These are phyloP conservation scores for Andrena bicolor DNA, from an alignment of 2,888 invertebrate genomes.

Conservation along the genomic window DNA sequence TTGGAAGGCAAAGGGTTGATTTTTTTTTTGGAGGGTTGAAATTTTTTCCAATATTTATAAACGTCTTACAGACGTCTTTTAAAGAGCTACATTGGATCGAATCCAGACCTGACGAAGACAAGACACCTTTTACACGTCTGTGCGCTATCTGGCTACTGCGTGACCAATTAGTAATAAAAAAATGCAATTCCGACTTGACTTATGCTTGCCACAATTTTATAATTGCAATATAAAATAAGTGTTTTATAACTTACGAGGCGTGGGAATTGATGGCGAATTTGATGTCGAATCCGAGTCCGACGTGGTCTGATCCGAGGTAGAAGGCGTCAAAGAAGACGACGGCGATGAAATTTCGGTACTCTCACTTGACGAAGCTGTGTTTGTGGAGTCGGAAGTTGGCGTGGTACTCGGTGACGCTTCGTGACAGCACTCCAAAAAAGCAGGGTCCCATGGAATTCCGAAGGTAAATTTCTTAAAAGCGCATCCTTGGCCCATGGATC, in stretches of 20 bases:
- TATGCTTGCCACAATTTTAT: too few relatives aligned
- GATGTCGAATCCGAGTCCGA: constrained; percentile 58
- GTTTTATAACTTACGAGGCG: constrained; percentile 59
- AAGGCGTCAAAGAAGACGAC: constrained; percentile 32
- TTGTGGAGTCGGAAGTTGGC: constrained; percentile 57
- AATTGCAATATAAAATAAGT: background rate
- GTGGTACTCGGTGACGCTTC: constrained; percentile 80
- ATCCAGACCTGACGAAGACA: too few relatives aligned
- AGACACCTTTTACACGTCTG: too few relatives aligned
- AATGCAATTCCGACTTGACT: too few relatives aligned
- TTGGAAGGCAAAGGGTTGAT: too few relatives aligned
- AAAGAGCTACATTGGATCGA: too few relatives aligned
- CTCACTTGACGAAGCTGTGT: constrained; percentile 50
- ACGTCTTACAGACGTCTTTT: too few relatives aligned
- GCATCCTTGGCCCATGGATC: constrained; percentile 87
- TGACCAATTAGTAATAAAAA: too few relatives aligned
- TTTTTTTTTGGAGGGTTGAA: too few relatives aligned
- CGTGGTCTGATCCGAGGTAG: constrained; percentile 43
- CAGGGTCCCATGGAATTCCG: constrained; percentile 87
- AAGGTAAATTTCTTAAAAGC: constrained; percentile 86
- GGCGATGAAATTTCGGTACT: constrained; percentile 42
- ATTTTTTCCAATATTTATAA: too few relatives aligned
- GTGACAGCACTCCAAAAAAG: constrained; percentile 88
- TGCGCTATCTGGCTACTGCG: too few relatives aligned
- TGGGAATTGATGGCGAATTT: constrained; percentile 61